Evolutionary conservation across 2,797 vertebrate species (phyloP), one percentile per base, ranked within the genome.

Genomic region (Gouania willdenowi): DNA sequence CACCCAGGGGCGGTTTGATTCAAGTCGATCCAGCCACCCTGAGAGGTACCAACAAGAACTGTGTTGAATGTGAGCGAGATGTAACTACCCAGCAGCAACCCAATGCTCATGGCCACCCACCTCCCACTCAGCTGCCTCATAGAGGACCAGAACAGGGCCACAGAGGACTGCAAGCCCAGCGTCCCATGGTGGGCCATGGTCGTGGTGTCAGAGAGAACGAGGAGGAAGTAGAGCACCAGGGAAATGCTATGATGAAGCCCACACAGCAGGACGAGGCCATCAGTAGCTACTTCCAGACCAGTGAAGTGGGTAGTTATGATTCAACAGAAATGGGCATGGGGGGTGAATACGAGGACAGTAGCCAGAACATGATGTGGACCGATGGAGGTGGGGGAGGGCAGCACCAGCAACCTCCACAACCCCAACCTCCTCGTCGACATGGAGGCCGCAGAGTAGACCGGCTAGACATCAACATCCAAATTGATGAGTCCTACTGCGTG

Each of bases 381-480:
- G 86, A 89, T 1, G 79, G 91, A 47, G 63, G 37, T 1, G 44
- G 47, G 1, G 65, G 57, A 16, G 60, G 59, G 1, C 79, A 70
- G 46, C 79, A 78, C 2, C 78, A 55, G 32, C 82, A 64, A 22
- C 81, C 80, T 9, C 77, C 65, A 0, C 81, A 78, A 3, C 79
- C 60, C 1, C 81, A 79, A 29, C 75, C 77, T 4, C 80, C 80
- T 2, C 81, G 80, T 0, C 67, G 83, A 0, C 93, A 94, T 26
- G 92, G 87, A 8, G 92, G 89, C 42, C 93, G 93, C 52, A 90
- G 94, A 64, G 91, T 98, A 33, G 95, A 98, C 79, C 88, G 95
- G n/a, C 86, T 98, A 39, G 95, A 98, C 60, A 97, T 98, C 82
- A 98, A 98, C 47, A 96, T 97, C 68, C 95, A 98, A 87, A 98